Conservation (phyloP, 2,888 invertebrate genomes). For the Ochropacha duplaris region DNA sequence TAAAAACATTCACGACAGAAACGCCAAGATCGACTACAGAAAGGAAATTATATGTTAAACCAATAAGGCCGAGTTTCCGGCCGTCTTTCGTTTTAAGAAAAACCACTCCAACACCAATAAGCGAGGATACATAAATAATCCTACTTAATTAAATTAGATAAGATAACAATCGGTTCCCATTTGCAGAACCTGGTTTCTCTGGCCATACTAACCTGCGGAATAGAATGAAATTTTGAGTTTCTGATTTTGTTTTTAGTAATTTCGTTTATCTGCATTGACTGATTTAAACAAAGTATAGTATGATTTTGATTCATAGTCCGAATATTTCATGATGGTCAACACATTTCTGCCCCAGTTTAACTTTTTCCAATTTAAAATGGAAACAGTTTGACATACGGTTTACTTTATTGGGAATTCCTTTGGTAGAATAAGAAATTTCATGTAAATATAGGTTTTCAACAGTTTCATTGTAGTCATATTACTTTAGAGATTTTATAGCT, state of each 20-base stretch:
- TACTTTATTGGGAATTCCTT: slow-evolving; percentile 11
- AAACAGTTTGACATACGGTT: slow-evolving; percentile 3
- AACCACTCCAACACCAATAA: slow-evolving; percentile 50
- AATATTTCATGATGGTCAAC: slow-evolving; percentile 21
- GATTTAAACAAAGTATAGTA: slow-evolving; percentile 39
- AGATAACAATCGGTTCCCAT: slow-evolving; percentile 30
- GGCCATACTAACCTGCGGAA: slow-evolving; percentile 46
- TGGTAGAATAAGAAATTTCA: slow-evolving; percentile 12
- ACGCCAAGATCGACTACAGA: slow-evolving; percentile 66
- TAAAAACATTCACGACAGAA: slow-evolving; percentile 64
- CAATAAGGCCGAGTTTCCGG: slow-evolving; percentile 64
- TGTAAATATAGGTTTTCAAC: slow-evolving; percentile 57
- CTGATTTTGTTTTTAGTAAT: neutral
- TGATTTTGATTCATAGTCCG: slow-evolving; percentile 40
- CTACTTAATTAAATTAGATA: slow-evolving; percentile 17
- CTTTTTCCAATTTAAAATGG: slow-evolving; percentile 6
- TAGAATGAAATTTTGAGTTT: neutral
- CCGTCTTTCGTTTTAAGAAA: slow-evolving; percentile 71
- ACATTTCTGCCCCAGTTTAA: neutral
- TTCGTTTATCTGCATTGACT: slow-evolving; percentile 37
- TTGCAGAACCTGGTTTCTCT: slow-evolving; percentile 49
- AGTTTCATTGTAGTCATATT: slow-evolving; percentile 74
- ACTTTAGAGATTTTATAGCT: slow-evolving; percentile 71
- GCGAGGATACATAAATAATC: slow-evolving; percentile 36
- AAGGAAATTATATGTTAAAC: slow-evolving; percentile 64